Evolutionary conservation across 2,888 invertebrate genomes (phyloP), one percentile per base, ranked within the genome.

Genomic region (Rhorus exstirpatorius): DNA sequence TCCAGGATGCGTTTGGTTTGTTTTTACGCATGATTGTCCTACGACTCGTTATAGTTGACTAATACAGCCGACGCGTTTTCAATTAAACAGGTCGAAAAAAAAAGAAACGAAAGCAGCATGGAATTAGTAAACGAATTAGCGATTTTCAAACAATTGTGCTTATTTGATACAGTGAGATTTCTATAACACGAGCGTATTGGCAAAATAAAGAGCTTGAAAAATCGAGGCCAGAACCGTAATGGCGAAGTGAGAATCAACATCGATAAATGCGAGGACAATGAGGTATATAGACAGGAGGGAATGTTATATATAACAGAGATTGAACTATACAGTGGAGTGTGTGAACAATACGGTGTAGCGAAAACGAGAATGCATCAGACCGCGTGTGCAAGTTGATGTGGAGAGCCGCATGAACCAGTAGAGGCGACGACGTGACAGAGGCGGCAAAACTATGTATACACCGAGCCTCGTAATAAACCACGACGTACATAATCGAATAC

Each of bases 401-500:
- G 26, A 21, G 71, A 24, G 21, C 12, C 44, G 53, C 41, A 38
- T 63, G 75, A 81, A 72, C 35, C 60, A 14, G 44, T 21, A 46
- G 55, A 74, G 55, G 82, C 65, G 70, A 70, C 74, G 70, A 75
- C 82, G 75, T 75, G 79, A 82, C 74, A 58, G 55, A 65, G 55
- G 63, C 38, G 58, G 55, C 26, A 35, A 74, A 79, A 74, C 82
- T 75, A 70, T 60, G 67, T 81, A 51, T 46, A 51, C 55, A 53
- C 10, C 67, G 51, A 68, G 63, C 61, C 84, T 84, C 84, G 88
- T 91, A 91, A 91, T 91, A 91, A 91, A 91, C 88, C 90, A 90
- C 87, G 86, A 88, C 88, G 86, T 86, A 89, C 90, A 92, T 91
- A 92, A 92, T 91, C 90, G 89, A 91, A 91, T 91, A 91, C 90